Conservation (phyloP, 1,140 invertebrate species). For the Papilio machaon region DNA sequence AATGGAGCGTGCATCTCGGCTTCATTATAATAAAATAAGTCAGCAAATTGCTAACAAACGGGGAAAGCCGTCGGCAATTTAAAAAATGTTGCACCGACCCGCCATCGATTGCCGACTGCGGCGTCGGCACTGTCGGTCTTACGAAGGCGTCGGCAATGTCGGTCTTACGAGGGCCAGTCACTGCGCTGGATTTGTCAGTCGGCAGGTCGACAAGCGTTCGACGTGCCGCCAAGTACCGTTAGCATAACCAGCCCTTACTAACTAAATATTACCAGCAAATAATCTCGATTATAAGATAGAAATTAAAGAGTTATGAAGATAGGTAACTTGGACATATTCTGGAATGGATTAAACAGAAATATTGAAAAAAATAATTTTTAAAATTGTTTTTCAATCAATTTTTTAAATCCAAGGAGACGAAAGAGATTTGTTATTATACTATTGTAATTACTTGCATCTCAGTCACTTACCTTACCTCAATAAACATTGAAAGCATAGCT, state of each 20-base stretch:
- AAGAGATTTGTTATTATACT: background rate
- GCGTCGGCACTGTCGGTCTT: slow-evolving; percentile 53
- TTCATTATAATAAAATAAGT: slow-evolving; percentile 39
- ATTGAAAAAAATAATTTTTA: too few species aligned
- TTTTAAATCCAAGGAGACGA: too few species aligned
- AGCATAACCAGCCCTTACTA: slow-evolving; percentile 38
- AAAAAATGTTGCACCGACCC: slow-evolving; percentile 31
- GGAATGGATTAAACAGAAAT: too few species aligned
- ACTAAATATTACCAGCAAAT: background rate
- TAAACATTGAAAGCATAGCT: background rate
- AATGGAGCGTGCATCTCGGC: slow-evolving; percentile 17
- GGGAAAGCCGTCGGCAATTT: slow-evolving; percentile 32
- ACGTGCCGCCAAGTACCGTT: slow-evolving; percentile 44
- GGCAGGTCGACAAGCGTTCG: slow-evolving; percentile 43
- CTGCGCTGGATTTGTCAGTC: slow-evolving; percentile 54
- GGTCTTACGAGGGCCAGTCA: slow-evolving; percentile 51
- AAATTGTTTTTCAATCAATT: too few species aligned
- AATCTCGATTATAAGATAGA: background rate
- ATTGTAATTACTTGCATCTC: background rate
- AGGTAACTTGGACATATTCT: background rate
- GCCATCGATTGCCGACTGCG: slow-evolving; percentile 29
- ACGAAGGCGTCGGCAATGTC: slow-evolving; percentile 49
- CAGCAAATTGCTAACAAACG: slow-evolving; percentile 36
- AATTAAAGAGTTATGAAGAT: background rate
- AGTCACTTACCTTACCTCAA: background rate